These are phyloP conservation scores for Bombus affinis DNA, from an alignment of 1,140 invertebrate species.

Conservation along the genomic window DNA sequence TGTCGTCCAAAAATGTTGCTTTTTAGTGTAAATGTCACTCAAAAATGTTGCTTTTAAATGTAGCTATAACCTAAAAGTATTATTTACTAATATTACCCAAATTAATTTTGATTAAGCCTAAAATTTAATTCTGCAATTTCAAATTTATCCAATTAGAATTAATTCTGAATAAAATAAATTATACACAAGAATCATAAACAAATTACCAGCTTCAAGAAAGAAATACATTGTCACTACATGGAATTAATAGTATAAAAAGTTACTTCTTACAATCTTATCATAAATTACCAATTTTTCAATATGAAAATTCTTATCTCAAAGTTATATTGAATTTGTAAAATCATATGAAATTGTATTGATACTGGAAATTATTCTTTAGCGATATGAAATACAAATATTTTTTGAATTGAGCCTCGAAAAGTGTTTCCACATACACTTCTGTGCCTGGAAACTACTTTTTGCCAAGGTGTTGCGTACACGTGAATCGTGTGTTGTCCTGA, in stretches of 20 bases:
- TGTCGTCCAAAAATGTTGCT: too few relatives aligned
- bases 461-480: slow-evolving; percentile 13
- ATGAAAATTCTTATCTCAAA: neutral
- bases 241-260: neutral
- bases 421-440: neutral
- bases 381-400: neutral
- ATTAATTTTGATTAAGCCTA: too few relatives aligned
- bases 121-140: neutral
- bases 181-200: neutral
- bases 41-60: too few relatives aligned
- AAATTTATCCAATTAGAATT: neutral
- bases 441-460: neutral
- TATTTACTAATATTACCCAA: too few relatives aligned
- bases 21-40: too few relatives aligned
- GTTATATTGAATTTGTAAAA: neutral
- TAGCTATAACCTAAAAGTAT: too few relatives aligned
- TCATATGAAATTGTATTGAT: neutral
- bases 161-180: neutral
- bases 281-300: neutral
- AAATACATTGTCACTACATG: neutral
- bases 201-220: neutral
- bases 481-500: neutral
- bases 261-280: neutral
- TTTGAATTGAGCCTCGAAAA: neutral
- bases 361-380: neutral